Conservation (phyloP, 1,140 invertebrate genomes). For the Phymorhynchus buccinoides region DNA sequence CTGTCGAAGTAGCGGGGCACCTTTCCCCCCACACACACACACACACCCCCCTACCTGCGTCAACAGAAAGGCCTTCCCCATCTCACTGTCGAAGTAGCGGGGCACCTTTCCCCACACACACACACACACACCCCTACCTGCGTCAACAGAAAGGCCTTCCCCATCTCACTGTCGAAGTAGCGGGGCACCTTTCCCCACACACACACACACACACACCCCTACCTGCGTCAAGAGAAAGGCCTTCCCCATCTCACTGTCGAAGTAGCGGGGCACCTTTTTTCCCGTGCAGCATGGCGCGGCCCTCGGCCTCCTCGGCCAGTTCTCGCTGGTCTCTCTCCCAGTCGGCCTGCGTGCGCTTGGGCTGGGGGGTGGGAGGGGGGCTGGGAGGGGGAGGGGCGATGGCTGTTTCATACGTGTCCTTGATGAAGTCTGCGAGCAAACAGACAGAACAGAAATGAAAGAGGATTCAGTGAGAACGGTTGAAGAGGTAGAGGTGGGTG, state of each 20-base stretch:
- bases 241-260: slow-evolving; percentile 72
- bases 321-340: slow-evolving; percentile 69
- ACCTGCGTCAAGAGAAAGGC: slow-evolving; percentile 67
- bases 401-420: slow-evolving; percentile 64
- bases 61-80: no score
- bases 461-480: no score
- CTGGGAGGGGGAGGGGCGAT: slow-evolving; percentile 59
- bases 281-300: slow-evolving; percentile 57
- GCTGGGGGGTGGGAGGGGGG: slow-evolving; percentile 66
- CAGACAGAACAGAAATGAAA: no score
- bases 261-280: slow-evolving; percentile 70
- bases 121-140: no score
- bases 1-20: no score
- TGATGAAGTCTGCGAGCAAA: slow-evolving; percentile 43
- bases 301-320: slow-evolving; percentile 60
- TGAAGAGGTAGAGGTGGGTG: no score
- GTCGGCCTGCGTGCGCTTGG: slow-evolving; percentile 64
- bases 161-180: neutral
- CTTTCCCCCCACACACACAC: no score
- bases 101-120: no score
- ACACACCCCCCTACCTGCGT: no score
- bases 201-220: no score
- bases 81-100: no score
- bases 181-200: no score
- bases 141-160: neutral